Evolutionary conservation across 2,888 invertebrate species (phyloP).

Genomic region (Meiosimyza platycephala): DNA sequence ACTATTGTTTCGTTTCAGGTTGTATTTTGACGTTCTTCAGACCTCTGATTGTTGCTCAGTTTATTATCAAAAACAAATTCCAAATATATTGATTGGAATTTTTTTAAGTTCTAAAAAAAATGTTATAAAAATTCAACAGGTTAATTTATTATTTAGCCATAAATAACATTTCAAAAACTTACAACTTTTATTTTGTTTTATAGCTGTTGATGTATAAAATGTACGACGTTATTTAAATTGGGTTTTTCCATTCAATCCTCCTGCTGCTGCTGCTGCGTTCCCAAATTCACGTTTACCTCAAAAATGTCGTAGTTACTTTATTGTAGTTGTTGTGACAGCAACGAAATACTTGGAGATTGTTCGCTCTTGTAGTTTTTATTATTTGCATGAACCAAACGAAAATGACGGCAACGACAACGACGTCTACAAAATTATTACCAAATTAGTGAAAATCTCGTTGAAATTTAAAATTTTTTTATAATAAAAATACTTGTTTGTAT

Average conservation of each 20-base stretch:
- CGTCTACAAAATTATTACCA: slow-evolving; percentile 38
- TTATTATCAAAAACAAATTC: not conserved
- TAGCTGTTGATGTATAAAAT: not conserved
- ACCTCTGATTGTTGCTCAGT: not conserved
- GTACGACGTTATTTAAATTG: slow-evolving; percentile 2
- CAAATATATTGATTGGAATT: not conserved
- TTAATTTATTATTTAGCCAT: no score
- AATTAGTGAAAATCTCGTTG: slow-evolving; percentile 39
- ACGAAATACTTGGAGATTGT: slow-evolving; percentile 7
- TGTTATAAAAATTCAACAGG: no score
- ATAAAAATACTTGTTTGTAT: no score
- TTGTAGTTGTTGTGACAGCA: not conserved
- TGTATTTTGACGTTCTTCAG: not conserved
- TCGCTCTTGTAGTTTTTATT: slow-evolving; percentile 3
- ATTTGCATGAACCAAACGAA: not conserved
- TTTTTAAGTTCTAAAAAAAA: not conserved
- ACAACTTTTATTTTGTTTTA: not conserved
- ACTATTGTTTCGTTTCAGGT: not conserved
- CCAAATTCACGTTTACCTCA: slow-evolving; percentile 34
- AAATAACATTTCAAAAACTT: not conserved
- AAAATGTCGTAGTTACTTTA: slow-evolving; percentile 2
- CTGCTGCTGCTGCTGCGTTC: slow-evolving; percentile 17
- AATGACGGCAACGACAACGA: not conserved
- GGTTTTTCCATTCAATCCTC: not conserved
- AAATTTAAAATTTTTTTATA: slow-evolving; percentile 28